These are phyloP conservation scores for Lordiphosa andalusiaca DNA, from an alignment of 2,888 invertebrate species.

Conservation along the genomic window DNA sequence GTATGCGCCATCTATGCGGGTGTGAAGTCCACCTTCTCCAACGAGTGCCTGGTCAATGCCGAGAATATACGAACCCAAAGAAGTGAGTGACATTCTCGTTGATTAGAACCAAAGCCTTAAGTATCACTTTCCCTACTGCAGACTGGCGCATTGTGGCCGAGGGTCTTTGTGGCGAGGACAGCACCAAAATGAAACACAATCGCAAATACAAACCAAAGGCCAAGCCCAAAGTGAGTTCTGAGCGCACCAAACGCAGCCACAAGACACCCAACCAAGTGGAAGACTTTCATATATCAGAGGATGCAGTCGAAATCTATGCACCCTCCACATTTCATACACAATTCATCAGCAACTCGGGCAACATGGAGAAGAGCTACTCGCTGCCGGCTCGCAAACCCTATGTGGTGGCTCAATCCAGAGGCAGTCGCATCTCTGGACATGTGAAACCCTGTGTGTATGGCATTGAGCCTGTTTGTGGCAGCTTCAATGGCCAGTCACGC, in stretches of 20 bases:
- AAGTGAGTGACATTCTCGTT: slow-evolving; percentile 42
- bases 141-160: slow-evolving; percentile 69
- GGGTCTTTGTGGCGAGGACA: slow-evolving; percentile 73
- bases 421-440: background rate
- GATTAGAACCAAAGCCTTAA: no score
- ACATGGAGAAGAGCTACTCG: slow-evolving; percentile 59
- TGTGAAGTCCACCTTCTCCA: slow-evolving; percentile 73
- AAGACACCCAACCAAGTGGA: slow-evolving; percentile 30
- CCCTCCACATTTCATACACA: slow-evolving; percentile 64
- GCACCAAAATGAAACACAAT: slow-evolving; percentile 56
- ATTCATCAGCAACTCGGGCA: slow-evolving; percentile 53
- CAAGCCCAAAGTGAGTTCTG: slow-evolving; percentile 40
- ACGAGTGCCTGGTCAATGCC: slow-evolving; percentile 71
- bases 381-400: slow-evolving; percentile 50
- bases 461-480: slow-evolving; percentile 59
- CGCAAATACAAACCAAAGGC: slow-evolving; percentile 41
- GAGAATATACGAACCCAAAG: slow-evolving; percentile 66
- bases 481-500: slow-evolving; percentile 47
- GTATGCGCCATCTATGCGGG: slow-evolving; percentile 70
- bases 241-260: slow-evolving; percentile 55
- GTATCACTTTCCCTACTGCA: slow-evolving; percentile 20
- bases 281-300: slow-evolving; percentile 49
- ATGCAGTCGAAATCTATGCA: slow-evolving; percentile 60
- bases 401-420: background rate
- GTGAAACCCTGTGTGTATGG: slow-evolving; percentile 55